phyloP scores from a whole-genome alignment of 2,888 invertebrate species.

The Blomia tropicalis region DNA sequence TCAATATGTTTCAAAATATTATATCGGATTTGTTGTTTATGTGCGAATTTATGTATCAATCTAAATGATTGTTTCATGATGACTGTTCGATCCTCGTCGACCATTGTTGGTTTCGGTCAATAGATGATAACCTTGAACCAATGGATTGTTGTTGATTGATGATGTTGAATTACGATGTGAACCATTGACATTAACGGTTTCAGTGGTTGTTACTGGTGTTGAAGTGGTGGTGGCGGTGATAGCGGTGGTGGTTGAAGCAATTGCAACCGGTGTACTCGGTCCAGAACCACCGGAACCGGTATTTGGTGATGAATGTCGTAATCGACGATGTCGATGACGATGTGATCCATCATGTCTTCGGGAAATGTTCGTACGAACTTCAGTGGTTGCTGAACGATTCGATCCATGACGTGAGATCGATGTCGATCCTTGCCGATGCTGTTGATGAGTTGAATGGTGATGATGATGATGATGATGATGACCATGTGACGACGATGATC shows the following conservation, averaged over 20 bases:
- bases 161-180: conserved; percentile 21
- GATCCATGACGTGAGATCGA: conserved; percentile 5
- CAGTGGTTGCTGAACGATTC: not conserved
- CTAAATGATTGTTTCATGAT: conserved; percentile 14
- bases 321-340: not conserved
- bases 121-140: conserved; percentile 30
- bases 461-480: no score
- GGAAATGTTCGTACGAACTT: no score
- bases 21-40: no score
- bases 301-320: no score
- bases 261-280: no score
- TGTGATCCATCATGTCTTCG: not conserved
- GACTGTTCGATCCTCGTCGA: not conserved
- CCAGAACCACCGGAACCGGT: no score
- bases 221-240: not conserved
- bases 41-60: no score
- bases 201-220: not conserved
- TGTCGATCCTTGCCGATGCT: no score
- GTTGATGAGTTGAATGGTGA: no score
- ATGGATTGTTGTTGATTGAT: conserved; percentile 23
- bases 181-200: conserved; percentile 9
- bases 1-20: no score
- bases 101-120: conserved; percentile 30
- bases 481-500: no score
- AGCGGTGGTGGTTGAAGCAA: not conserved